phyloP scores from a whole-genome alignment of 2,113 vertebrate species.

The Egretta garzetta region DNA sequence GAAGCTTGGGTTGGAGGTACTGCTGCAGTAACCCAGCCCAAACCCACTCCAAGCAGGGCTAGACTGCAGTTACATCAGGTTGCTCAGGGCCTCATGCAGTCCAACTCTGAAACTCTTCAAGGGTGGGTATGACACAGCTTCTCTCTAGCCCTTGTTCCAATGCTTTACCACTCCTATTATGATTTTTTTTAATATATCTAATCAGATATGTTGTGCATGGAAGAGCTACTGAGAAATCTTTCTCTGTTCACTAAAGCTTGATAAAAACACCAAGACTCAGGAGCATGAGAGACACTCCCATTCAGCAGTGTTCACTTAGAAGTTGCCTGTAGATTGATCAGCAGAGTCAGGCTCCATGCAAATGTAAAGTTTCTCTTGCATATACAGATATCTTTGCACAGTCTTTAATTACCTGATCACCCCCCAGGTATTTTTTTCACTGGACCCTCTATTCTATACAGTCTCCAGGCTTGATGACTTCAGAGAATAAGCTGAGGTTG shows the following conservation, averaged over 20 bases:
- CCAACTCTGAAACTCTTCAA: neutral
- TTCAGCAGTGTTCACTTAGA: neutral
- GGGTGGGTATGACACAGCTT: neutral
- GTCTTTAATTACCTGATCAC: neutral
- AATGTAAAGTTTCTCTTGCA: neutral
- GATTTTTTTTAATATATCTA: neutral
- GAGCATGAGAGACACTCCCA: neutral
- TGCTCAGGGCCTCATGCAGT: neutral
- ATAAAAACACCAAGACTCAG: neutral
- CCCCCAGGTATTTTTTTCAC: neutral
- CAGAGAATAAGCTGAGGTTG: neutral
- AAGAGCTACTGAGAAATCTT: neutral
- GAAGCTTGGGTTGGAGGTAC: neutral
- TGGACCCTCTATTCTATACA: neutral
- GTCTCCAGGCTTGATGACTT: neutral
- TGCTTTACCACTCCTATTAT: neutral
- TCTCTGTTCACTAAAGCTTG: neutral
- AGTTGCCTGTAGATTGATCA: neutral
- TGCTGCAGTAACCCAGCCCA: neutral
- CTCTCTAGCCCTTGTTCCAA: neutral
- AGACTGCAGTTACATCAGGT: rapidly evolving
- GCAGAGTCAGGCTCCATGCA: neutral
- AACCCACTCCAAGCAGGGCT: neutral
- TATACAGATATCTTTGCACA: neutral
- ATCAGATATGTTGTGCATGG: neutral